Conservation (phyloP, 2,797 vertebrate genomes). For the Brotula barbata region DNA sequence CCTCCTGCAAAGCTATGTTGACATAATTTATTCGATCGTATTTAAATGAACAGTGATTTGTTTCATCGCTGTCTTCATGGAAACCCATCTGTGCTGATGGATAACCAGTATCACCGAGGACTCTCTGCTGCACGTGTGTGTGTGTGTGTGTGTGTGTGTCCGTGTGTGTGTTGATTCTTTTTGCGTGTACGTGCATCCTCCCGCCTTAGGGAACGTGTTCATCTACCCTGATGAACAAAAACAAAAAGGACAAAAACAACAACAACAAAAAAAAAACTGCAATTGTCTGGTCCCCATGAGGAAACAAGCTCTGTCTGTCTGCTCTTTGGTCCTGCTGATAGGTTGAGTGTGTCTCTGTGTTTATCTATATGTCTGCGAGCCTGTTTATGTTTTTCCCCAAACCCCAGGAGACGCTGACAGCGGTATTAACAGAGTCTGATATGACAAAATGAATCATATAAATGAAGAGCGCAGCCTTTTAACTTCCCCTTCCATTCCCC, state of each 20-base stretch:
- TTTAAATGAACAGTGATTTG: conserved; percentile 56
- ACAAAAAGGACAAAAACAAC: conserved; percentile 32
- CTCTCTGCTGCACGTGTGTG: too few species aligned
- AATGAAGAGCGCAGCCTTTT: conserved; percentile 73
- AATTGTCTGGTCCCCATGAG: conserved; percentile 20
- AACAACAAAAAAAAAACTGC: too few species aligned
- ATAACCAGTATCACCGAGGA: too few species aligned
- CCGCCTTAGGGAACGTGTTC: conserved; percentile 31
- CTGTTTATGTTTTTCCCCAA: too few species aligned
- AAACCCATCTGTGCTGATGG: conserved; percentile 32
- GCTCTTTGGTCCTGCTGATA: conserved; percentile 33
- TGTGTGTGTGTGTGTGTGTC: too few species aligned
- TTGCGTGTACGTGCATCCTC: too few species aligned
- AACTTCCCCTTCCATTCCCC: conserved; percentile 58
- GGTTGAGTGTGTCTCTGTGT: too few species aligned
- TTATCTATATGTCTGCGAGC: too few species aligned
- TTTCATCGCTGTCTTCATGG: conserved; percentile 36
- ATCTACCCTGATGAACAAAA: conserved; percentile 40
- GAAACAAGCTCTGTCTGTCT: conserved; percentile 34
- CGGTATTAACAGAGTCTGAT: conserved; percentile 73
- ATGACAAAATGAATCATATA: conserved; percentile 77
- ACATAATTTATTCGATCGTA: conserved; percentile 44
- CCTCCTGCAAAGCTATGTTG: conserved; percentile 40
- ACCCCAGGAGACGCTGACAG: conserved; percentile 62
- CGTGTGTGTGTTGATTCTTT: too few species aligned